phyloP scores from a whole-genome alignment of 2,113 vertebrate genomes.

The Girardinichthys multiradiatus region DNA sequence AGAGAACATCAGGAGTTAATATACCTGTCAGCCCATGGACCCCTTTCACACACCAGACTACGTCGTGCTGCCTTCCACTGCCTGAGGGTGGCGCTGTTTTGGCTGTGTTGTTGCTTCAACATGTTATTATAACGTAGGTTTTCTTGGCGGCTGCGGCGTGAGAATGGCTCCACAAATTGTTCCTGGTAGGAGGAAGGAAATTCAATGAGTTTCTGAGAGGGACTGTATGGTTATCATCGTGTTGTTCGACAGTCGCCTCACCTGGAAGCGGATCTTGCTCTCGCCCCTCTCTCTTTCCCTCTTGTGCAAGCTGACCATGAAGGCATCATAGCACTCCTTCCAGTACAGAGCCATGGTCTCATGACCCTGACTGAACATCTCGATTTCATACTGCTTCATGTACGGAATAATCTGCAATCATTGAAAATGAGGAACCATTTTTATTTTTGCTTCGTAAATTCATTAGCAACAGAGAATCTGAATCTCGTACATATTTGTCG shows the following conservation, averaged over 20 bases:
- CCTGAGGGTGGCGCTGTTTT: slow-evolving; percentile 84
- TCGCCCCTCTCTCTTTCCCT: slow-evolving; percentile 92
- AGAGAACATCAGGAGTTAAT: background rate
- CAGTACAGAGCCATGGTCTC: slow-evolving; percentile 93
- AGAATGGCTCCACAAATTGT: slow-evolving; percentile 93
- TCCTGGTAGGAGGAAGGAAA: slow-evolving; percentile 77
- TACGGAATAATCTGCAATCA: slow-evolving; percentile 91
- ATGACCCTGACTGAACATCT: slow-evolving; percentile 88
- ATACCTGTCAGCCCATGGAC: slow-evolving; percentile 93
- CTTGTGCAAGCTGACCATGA: slow-evolving; percentile 93
- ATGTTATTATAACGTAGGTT: slow-evolving; percentile 95
- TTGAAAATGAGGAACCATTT: background rate
- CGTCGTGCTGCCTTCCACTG: slow-evolving; percentile 90
- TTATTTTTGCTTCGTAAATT: background rate
- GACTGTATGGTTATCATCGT: background rate
- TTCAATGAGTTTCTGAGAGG: background rate
- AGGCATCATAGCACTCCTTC: slow-evolving; percentile 94
- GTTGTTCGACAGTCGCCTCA: slow-evolving; percentile 56
- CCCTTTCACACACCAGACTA: slow-evolving; percentile 90
- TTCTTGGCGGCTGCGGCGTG: slow-evolving; percentile 91
- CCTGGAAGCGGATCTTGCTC: slow-evolving; percentile 98
- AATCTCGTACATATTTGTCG: slow-evolving; percentile 89
- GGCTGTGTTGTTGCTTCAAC: slow-evolving; percentile 90
- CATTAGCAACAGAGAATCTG: background rate
- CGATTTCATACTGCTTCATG: slow-evolving; percentile 97